Evolutionary conservation across 92 coral and sea anemone species (phyloP).

Genomic region (Ricordea florida): DNA sequence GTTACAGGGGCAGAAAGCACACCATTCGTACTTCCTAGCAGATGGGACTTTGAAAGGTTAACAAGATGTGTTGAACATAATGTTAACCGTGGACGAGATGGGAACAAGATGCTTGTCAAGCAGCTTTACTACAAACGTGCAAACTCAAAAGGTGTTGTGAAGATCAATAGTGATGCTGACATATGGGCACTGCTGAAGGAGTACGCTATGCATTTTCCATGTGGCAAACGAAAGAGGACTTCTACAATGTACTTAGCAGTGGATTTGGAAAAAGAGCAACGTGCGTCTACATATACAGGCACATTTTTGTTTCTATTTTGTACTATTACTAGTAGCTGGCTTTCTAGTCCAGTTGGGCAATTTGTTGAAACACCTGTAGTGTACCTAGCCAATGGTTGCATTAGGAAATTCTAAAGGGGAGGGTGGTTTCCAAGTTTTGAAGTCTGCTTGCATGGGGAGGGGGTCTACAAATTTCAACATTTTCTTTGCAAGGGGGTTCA

Average conservation of each 20-base stretch:
- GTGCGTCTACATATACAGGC: too few relatives aligned
- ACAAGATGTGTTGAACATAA: not conserved
- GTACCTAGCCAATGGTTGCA: too few relatives aligned
- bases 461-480: too few relatives aligned
- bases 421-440: too few relatives aligned
- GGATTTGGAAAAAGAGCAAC: not conserved
- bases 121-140: conserved; percentile 31
- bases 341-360: too few relatives aligned
- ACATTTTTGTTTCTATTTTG: too few relatives aligned
- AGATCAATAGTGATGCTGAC: conserved; percentile 13
- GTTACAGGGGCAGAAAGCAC: conserved; percentile 18
- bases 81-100: not conserved
- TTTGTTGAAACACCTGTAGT: too few relatives aligned
- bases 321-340: too few relatives aligned
- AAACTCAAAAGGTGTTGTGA: conserved; percentile 17
- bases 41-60: conserved; percentile 15
- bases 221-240: not conserved
- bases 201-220: conserved; percentile 3
- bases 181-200: conserved; percentile 13
- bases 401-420: too few relatives aligned
- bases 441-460: too few relatives aligned
- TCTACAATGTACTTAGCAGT: conserved; percentile 12
- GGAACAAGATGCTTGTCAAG: not conserved
- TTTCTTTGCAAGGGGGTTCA: too few relatives aligned
- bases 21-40: conserved; percentile 14